phyloP scores from a whole-genome alignment of 2,113 vertebrate genomes.

The Lycaon pictus region DNA sequence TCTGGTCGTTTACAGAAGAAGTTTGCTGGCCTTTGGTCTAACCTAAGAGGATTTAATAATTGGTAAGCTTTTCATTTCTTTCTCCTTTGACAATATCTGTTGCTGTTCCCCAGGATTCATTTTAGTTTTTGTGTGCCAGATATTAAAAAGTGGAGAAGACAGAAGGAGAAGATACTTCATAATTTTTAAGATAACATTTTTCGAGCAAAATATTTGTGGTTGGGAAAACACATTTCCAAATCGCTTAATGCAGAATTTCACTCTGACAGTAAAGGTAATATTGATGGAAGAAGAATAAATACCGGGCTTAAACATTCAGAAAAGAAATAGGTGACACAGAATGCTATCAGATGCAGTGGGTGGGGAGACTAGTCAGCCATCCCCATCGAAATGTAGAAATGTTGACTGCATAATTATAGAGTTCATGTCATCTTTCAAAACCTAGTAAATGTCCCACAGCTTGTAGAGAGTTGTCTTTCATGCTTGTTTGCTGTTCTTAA shows the following conservation, averaged over 20 bases:
- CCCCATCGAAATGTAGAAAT: background rate
- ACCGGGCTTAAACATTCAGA: background rate
- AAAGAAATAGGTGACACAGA: background rate
- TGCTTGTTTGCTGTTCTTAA: background rate
- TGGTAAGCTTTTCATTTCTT: background rate
- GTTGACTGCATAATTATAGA: background rate
- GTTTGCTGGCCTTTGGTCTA: background rate
- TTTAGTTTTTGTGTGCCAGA: background rate
- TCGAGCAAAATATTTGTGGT: background rate
- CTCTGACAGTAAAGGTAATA: background rate
- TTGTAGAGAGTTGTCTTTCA: background rate
- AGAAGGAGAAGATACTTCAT: background rate
- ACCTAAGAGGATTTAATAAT: background rate
- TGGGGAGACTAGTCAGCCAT: background rate
- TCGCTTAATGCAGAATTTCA: background rate
- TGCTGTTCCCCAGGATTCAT: background rate
- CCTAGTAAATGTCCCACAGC: background rate
- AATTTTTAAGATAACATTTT: background rate
- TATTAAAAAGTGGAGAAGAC: background rate
- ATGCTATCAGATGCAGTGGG: background rate
- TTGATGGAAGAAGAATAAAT: background rate
- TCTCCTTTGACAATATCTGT: background rate
- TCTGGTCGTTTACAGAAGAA: background rate
- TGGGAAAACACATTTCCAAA: background rate
- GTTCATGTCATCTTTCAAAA: slow-evolving; percentile 26